These are phyloP conservation scores for Hyaena hyaena DNA, from an alignment of 2,113 vertebrate species.

Conservation along the genomic window DNA sequence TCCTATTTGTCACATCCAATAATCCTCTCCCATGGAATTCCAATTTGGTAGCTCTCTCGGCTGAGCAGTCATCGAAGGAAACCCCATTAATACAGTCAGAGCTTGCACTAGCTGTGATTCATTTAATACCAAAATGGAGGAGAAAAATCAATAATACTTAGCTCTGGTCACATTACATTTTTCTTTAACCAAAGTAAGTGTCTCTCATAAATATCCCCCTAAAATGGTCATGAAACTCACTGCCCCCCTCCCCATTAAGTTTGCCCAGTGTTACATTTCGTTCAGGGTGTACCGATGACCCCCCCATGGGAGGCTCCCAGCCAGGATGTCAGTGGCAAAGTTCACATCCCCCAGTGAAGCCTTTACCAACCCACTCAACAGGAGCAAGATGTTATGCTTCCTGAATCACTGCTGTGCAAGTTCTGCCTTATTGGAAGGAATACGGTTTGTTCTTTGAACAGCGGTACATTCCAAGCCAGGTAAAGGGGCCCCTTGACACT, in stretches of 20 bases:
- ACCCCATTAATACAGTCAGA: constrained; percentile 66
- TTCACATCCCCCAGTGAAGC: neutral
- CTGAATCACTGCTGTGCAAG: fast-evolving
- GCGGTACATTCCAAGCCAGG: neutral
- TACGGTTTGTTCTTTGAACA: neutral
- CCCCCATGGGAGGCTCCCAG: neutral
- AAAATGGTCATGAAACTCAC: neutral
- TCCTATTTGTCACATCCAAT: constrained; percentile 33
- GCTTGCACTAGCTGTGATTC: constrained; percentile 50
- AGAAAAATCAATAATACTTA: constrained; percentile 69
- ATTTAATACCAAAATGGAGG: constrained; percentile 70
- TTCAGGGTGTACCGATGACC: neutral
- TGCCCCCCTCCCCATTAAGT: neutral
- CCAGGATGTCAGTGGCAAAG: neutral
- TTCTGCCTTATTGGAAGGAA: neutral
- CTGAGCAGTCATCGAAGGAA: constrained; percentile 58
- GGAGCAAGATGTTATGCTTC: fast-evolving
- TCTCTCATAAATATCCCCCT: constrained; percentile 48
- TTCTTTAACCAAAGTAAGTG: constrained; percentile 29
- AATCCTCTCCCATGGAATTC: constrained; percentile 59
- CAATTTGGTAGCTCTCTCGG: constrained; percentile 47
- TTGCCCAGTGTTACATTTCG: neutral
- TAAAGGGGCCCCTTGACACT: neutral
- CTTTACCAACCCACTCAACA: neutral
- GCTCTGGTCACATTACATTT: constrained; percentile 61